Conservation (phyloP, 2,888 invertebrate species). For the Nomada lathburiana region DNA sequence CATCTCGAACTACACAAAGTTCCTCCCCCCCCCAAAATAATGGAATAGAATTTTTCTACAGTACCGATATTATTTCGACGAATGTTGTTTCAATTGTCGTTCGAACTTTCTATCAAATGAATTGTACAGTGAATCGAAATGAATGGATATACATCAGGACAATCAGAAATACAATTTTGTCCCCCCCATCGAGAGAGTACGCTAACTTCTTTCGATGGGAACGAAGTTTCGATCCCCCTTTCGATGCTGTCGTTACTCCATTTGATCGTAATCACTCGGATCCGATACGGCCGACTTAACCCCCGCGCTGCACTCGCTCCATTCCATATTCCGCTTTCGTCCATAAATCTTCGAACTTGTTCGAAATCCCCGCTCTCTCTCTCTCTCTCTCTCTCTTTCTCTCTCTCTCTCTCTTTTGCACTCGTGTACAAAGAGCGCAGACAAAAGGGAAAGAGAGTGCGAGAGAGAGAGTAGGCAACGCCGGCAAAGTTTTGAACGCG, state of each 20-base stretch:
- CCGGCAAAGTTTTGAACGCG: conserved; percentile 54
- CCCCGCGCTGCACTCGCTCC: conserved; percentile 23
- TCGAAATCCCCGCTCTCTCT: conserved; percentile 33
- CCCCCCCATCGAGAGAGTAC: conserved; percentile 21
- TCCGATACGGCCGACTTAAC: conserved; percentile 44
- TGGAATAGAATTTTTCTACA: too few species aligned
- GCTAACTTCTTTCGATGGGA: conserved; percentile 61
- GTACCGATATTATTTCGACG: too few species aligned
- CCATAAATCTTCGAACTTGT: conserved; percentile 61
- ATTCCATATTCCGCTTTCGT: conserved; percentile 54
- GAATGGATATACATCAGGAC: background rate
- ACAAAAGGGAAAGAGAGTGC: background rate
- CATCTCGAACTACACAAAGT: conserved; percentile 36
- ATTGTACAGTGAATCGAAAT: conserved; percentile 31
- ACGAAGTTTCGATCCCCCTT: conserved; percentile 63
- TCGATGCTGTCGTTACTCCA: conserved; percentile 53
- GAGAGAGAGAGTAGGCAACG: background rate
- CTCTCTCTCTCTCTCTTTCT: background rate
- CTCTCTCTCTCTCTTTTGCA: too few species aligned
- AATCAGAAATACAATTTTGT: conserved; percentile 40
- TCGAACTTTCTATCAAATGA: conserved; percentile 55
- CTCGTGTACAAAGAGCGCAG: background rate
- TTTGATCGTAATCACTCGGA: conserved; percentile 51
- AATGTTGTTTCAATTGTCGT: conserved; percentile 19
- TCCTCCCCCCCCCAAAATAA: too few species aligned